phyloP scores from a whole-genome alignment of 2,797 vertebrate species.

The Anguilla marmorata region DNA sequence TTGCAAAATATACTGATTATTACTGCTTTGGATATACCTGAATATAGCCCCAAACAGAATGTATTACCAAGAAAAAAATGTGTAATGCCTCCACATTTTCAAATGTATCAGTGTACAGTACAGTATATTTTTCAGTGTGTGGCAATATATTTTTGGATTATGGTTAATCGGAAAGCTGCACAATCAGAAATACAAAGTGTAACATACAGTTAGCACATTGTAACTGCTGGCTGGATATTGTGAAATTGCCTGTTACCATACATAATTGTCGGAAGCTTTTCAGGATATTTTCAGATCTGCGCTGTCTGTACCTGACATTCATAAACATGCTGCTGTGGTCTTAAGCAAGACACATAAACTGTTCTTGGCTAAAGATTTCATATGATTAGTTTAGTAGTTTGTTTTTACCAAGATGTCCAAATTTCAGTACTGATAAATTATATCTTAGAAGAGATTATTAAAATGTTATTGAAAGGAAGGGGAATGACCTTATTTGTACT shows the following conservation, averaged over 20 bases:
- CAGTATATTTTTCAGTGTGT: too few species aligned
- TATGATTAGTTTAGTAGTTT: not conserved
- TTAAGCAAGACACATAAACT: not conserved
- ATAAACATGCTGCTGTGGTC: not conserved
- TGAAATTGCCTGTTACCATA: not conserved
- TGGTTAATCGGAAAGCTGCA: too few species aligned
- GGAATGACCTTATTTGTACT: not conserved
- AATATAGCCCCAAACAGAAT: too few species aligned
- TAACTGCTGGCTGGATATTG: not conserved
- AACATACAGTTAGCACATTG: not conserved
- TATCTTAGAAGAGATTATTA: not conserved
- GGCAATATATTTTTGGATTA: too few species aligned
- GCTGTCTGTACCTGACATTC: too few species aligned
- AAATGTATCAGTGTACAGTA: too few species aligned
- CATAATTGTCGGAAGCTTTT: too few species aligned
- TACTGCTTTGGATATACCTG: too few species aligned
- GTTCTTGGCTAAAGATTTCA: not conserved
- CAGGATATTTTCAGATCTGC: too few species aligned
- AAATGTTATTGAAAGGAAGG: not conserved
- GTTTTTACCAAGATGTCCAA: not conserved
- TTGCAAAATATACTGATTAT: too few species aligned
- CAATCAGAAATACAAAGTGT: not conserved
- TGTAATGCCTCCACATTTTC: too few species aligned
- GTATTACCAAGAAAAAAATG: too few species aligned
- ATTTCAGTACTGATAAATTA: not conserved